Conservation (phyloP, 2,797 vertebrate species). For the Anniella stebbinsi region DNA sequence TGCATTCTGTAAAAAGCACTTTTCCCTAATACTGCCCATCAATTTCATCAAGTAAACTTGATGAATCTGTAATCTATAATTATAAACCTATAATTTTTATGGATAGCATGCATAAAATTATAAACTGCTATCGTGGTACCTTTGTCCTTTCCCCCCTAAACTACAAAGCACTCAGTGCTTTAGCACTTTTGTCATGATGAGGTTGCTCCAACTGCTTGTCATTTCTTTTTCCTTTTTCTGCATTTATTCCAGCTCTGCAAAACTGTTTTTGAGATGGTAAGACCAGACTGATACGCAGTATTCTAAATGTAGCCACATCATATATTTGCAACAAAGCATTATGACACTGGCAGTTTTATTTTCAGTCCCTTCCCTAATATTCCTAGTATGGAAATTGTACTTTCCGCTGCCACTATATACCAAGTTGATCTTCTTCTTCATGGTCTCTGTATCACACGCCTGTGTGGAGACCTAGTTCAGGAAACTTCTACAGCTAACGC, state of each 20-base stretch:
- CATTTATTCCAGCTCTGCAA: no score
- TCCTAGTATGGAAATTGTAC: not conserved
- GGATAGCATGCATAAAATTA: not conserved
- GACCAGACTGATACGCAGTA: not conserved
- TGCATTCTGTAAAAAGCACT: not conserved
- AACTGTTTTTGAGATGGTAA: not conserved
- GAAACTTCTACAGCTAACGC: no score
- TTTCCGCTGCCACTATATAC: not conserved
- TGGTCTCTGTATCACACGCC: no score
- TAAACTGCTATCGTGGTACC: not conserved
- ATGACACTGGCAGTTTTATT: not conserved
- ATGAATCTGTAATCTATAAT: no score
- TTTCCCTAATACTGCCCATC: not conserved
- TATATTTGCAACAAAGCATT: not conserved
- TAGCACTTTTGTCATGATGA: not conserved
- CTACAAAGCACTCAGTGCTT: not conserved
- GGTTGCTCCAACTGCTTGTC: not conserved
- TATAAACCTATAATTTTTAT: no score
- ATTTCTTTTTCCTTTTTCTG: not conserved
- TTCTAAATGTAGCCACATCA: not conserved
- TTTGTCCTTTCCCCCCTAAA: no score
- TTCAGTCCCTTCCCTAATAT: not conserved
- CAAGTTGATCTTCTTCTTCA: not conserved
- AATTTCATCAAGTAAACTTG: not conserved
- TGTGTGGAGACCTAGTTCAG: no score